phyloP scores from a whole-genome alignment of 1,140 invertebrate genomes.

The Heliconius congener region DNA sequence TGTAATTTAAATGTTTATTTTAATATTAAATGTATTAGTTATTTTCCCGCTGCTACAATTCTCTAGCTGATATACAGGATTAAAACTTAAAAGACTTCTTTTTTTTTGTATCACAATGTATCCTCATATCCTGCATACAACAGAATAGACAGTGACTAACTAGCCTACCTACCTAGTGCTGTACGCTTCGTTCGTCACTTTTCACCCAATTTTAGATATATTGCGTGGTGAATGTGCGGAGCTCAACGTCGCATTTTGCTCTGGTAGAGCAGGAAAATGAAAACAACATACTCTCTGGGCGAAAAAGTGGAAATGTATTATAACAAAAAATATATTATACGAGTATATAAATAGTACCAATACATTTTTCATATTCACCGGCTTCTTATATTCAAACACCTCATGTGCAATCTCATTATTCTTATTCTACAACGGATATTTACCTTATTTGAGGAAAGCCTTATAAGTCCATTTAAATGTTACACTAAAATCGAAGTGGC shows the following conservation, averaged over 20 bases:
- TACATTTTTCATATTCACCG: neutral
- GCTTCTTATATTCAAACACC: constrained; percentile 12
- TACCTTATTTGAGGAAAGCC: constrained; percentile 1
- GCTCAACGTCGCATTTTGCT: neutral
- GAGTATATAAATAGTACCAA: neutral
- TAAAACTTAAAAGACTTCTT: too few species aligned
- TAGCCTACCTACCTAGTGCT: too few species aligned
- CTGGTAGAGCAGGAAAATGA: neutral
- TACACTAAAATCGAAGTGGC: constrained; percentile 1
- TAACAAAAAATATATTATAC: too few species aligned
- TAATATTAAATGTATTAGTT: too few species aligned
- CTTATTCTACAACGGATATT: neutral
- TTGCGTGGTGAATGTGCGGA: neutral
- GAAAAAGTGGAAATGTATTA: too few species aligned
- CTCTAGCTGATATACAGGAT: too few species aligned
- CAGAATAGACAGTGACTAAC: too few species aligned
- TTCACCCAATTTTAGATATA: neutral
- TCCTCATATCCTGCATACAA: too few species aligned
- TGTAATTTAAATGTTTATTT: too few species aligned
- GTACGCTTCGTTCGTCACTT: too few species aligned
- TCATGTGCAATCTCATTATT: constrained; percentile 15
- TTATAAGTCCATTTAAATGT: neutral
- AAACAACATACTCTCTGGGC: neutral
- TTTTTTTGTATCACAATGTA: too few species aligned
- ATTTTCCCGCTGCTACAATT: too few species aligned